phyloP scores from a whole-genome alignment of 1,140 invertebrate genomes.

The Drosophila pachea region DNA sequence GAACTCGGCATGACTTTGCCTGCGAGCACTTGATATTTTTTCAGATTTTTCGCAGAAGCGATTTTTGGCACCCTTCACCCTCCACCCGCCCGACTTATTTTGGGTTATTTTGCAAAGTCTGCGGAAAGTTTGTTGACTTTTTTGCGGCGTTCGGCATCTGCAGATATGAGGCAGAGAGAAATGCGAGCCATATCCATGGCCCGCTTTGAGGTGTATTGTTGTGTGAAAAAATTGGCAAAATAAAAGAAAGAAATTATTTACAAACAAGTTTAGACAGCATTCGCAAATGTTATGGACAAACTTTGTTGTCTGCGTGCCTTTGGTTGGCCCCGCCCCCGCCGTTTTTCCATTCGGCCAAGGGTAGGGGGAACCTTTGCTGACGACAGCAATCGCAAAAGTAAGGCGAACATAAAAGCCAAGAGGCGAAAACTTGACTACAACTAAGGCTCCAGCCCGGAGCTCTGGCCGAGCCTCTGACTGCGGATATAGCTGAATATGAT shows the following conservation, averaged over 20 bases:
- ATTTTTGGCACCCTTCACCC: conserved; percentile 6
- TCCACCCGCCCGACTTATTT: conserved; percentile 17
- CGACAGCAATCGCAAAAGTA: conserved; percentile 42
- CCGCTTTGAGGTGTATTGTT: conserved; percentile 74
- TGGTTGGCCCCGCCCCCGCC: conserved; percentile 1
- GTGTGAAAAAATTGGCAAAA: conserved; percentile 76
- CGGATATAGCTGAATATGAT: conserved; percentile 23
- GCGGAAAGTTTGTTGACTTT: conserved; percentile 51
- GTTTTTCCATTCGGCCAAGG: background rate
- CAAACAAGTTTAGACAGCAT: conserved; percentile 76
- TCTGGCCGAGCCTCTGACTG: background rate
- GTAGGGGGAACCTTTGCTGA: conserved; percentile 46
- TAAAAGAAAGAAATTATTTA: conserved; percentile 73
- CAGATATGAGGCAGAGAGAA: conserved; percentile 40
- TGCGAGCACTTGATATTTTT: conserved; percentile 59
- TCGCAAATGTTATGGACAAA: conserved; percentile 75
- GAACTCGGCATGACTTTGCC: conserved; percentile 52
- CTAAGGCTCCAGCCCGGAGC: background rate
- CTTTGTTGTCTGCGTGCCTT: conserved; percentile 57
- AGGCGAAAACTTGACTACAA: conserved; percentile 18
- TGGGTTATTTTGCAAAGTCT: conserved; percentile 63
- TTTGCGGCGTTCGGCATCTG: background rate
- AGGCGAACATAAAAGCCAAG: conserved; percentile 43
- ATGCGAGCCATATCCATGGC: background rate
- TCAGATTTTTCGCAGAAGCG: conserved; percentile 35